Evolutionary conservation across 2,797 vertebrate genomes (phyloP).

Genomic region (Pseudocheirus occidentalis): DNA sequence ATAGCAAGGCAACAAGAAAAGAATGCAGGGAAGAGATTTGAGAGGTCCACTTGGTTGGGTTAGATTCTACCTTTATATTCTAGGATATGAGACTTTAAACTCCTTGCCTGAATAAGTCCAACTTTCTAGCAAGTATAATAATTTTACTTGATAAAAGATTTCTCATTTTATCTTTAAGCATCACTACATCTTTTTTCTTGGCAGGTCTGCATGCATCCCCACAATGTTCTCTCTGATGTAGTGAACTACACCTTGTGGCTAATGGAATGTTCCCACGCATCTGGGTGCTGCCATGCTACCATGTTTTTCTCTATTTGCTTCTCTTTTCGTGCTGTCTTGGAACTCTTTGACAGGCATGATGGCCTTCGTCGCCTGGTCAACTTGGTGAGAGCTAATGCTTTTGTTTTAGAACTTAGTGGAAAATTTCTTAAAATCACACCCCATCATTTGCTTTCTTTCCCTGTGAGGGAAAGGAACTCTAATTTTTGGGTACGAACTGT

Average conservation of each 20-base stretch:
- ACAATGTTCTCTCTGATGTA: constrained; percentile 95
- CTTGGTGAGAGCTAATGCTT: constrained; percentile 85
- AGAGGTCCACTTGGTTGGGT: not conserved
- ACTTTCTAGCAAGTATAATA: not conserved
- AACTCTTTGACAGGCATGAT: constrained; percentile 97
- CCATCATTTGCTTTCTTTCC: constrained; percentile 34
- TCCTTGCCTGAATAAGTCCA: not conserved
- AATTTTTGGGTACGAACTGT: not conserved
- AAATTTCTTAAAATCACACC: not conserved
- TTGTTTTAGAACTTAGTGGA: not conserved
- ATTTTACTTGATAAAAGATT: not conserved
- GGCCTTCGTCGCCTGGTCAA: constrained; percentile 97
- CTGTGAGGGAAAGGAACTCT: not conserved
- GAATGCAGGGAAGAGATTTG: not conserved
- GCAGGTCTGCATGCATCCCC: constrained; percentile 97
- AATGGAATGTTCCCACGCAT: constrained; percentile 98
- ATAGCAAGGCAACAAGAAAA: not conserved
- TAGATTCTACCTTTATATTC: not conserved
- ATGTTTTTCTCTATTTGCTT: constrained; percentile 99
- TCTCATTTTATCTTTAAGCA: not conserved
- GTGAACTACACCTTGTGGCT: constrained; percentile 98
- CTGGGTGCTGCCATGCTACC: constrained; percentile 98
- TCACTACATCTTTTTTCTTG: constrained; percentile 62
- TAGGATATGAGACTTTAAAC: constrained; percentile 25
- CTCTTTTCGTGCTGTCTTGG: constrained; percentile 96